Evolutionary conservation across 2,888 invertebrate genomes (phyloP), one percentile per base, ranked within the genome.

Genomic region (Nymphalis urticae): DNA sequence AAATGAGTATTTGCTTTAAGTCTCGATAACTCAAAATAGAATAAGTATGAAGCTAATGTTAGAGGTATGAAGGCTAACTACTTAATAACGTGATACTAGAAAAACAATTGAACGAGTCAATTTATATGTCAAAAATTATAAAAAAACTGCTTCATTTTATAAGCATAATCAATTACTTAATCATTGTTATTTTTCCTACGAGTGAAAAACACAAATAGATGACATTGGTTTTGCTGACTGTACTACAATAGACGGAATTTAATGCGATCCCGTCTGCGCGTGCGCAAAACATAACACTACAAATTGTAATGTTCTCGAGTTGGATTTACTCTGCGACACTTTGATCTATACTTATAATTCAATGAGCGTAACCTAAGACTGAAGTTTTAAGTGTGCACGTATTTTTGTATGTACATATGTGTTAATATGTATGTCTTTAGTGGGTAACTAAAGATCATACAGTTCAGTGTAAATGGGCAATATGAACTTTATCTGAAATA

Each of bases 161-260:
- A 13, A 13, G 13, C 42, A 42, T 36, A 42, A 42, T 10, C 7
- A 42, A 27, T 27, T 27, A 27, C 27, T 27, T 42, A 42, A 42
- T 42, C 10, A 42, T 42, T 10, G 1, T 10, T 10, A 13, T 10
- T 13, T 9, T 42, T 42, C 9, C 13, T 10, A 13, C 10, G 13
- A 42, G 13, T 13, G 4, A 13, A 42, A 13, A 42, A 0, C 13
- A 32, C 6, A 32, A 13, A 10, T 42, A 13, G 42, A 42, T 13
- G 0, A 56, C n/a, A 32, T 17, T 71, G 68, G 69, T 32, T 71
- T 50, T 74, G 76, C 66, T 50, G 56, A 59, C 69, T 56, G 56
- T 76, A 74, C 72, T 62, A 61, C 58, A 66, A 27, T 50, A 66
- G 64, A 67, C 48, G 64, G 68, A 74, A 76, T 75, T 72, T 72